These are phyloP conservation scores for Punctoribates punctum DNA, from an alignment of 2,888 invertebrate genomes.

Conservation along the genomic window DNA sequence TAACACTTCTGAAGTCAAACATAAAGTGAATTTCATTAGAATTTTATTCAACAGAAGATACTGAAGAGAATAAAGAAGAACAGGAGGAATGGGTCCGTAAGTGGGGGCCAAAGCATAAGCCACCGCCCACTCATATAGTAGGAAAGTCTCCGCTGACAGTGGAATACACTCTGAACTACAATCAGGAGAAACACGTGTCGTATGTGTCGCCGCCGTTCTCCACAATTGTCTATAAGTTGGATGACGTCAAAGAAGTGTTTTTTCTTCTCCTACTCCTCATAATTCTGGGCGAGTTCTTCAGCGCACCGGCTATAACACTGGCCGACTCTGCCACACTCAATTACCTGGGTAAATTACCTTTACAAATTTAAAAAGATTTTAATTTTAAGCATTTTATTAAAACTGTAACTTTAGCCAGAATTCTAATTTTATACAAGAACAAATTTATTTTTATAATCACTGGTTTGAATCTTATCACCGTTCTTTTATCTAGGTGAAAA, in stretches of 20 bases:
- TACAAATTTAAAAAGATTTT: too few species aligned
- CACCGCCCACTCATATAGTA: constrained; percentile 50
- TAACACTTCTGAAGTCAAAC: not conserved
- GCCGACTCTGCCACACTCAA: constrained; percentile 83
- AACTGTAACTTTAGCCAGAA: not conserved
- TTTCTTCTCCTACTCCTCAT: constrained; percentile 86
- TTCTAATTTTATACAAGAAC: too few species aligned
- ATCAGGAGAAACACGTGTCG: constrained; percentile 59
- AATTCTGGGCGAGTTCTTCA: constrained; percentile 95
- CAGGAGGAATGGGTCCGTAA: constrained; percentile 41
- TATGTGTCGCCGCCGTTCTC: constrained; percentile 89
- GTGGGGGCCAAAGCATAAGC: constrained; percentile 46
- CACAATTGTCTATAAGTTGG: constrained; percentile 78
- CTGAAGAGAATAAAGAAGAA: constrained; percentile 33
- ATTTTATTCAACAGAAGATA: not conserved
- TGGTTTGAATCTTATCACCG: too few species aligned
- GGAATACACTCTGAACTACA: constrained; percentile 49
- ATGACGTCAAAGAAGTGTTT: constrained; percentile 92
- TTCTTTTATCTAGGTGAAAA: constrained; percentile 59
- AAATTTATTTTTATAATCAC: too few species aligned
- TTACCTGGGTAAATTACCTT: constrained; percentile 49
- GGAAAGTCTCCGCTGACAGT: constrained; percentile 73
- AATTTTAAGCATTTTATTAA: not conserved
- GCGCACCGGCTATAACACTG: constrained; percentile 87
- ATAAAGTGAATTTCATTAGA: not conserved